A percentile compares a stretch with the other conserved stretches of the same genome.
phyloP scores from a whole-genome alignment of 2,888 invertebrate genomes.

The Callimorpha dominula region DNA sequence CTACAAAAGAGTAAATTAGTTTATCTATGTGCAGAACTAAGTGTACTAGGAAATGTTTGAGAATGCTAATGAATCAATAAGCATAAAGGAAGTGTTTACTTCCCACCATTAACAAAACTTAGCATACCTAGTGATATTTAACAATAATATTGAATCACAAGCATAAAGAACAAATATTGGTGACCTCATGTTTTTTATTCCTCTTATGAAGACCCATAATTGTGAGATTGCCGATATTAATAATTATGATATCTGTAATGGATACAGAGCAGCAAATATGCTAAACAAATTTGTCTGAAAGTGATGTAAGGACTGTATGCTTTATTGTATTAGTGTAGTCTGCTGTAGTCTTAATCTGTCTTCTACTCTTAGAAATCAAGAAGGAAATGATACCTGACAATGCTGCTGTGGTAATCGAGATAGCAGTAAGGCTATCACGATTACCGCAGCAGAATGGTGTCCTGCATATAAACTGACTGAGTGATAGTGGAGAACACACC shows the following conservation, averaged over 20 bases:
- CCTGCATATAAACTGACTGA: not conserved
- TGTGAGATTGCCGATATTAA: not conserved
- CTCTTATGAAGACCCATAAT: not conserved
- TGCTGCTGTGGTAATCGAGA: too few relatives aligned
- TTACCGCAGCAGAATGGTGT: not conserved
- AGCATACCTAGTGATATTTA: conserved; percentile 23
- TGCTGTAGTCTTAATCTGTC: too few relatives aligned
- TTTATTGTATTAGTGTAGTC: too few relatives aligned
- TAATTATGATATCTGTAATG: too few relatives aligned
- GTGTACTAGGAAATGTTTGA: conserved; percentile 40
- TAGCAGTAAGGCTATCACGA: too few relatives aligned
- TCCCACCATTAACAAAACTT: conserved; percentile 26
- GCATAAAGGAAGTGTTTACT: conserved; percentile 37
- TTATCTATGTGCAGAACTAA: conserved; percentile 26
- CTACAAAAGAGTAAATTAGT: conserved; percentile 14
- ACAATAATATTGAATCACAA: conserved; percentile 25
- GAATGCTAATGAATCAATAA: conserved; percentile 46
- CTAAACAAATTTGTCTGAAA: not conserved
- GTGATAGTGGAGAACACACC: not conserved
- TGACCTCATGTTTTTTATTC: conserved; percentile 35
- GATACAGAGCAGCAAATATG: too few relatives aligned
- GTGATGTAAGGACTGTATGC: not conserved
- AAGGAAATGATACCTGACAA: too few relatives aligned
- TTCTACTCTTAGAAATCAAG: too few relatives aligned
- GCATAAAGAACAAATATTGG: conserved; percentile 18